Base-by-base conservation (phyloP, 2,888 invertebrate species). In the Stenichneumon culpator region DNA sequence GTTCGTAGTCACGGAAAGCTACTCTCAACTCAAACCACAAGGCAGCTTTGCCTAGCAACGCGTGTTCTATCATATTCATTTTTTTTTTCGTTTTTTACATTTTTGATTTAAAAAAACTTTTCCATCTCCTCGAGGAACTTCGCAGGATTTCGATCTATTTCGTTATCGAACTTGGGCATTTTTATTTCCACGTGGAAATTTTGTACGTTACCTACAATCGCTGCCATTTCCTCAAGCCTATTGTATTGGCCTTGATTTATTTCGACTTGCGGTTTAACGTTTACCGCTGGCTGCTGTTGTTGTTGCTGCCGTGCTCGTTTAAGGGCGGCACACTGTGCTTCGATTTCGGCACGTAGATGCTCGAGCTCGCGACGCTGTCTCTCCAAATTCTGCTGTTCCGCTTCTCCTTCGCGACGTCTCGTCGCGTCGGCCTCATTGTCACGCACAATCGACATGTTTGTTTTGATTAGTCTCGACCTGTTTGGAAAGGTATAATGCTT, bases 121-220 rank as follows among this genome's bases (percentile, higher is more conserved):
- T 83, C 73, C 28, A 83, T n/a, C 25, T 73, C 73, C 32, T 78
- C 78, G 22, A 83, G 44, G 47, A 73, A 83, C 57, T 63, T 44
- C 32, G 28, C 50, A 0, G 83, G 83, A 73, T 83, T 67, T 3
- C 11, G 1, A 0, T 67, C 44, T 11, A 36, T 44, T 19, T 67
- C 44, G 9, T 67, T 44, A 22, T 44, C 9, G n/a, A 67, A 67
- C 19, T 67, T 67, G 16, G 44, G 67, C 19, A 67, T 44, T 67
- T 44, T 67, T 0, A 67, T 44, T 19, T 67, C 44, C 4, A 44
- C 19, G 0, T 57, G 54, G 9, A 57, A 22, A 22, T 57, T 57
- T 4, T 57, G 54, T 22, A 57, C 54, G 22, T 22, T 25, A 57
- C 54, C 11, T 22, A 57, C 54, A 22, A 57, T 57, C 54, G 22